Evolutionary conservation across 2,888 invertebrate genomes (phyloP).

Genomic region (Agapetus fuscipes): DNA sequence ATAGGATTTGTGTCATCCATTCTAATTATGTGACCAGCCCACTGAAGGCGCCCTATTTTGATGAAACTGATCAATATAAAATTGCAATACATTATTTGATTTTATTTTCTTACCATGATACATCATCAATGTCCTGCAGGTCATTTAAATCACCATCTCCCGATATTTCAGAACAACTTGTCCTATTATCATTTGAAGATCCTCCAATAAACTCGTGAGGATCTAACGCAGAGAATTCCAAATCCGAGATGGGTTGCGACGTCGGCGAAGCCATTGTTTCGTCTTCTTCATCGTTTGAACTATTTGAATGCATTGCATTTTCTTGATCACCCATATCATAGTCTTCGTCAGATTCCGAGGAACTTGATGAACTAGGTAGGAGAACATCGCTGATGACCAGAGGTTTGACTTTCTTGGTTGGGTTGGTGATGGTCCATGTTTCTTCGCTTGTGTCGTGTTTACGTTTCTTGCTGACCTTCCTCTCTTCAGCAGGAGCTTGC

Average conservation of each 20-base stretch:
- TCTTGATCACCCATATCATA: constrained; percentile 42
- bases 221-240: constrained; percentile 55
- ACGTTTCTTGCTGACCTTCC: constrained; percentile 39
- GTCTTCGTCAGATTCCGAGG: constrained; percentile 37
- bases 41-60: too few species aligned
- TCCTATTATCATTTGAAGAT: constrained; percentile 37
- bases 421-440: constrained; percentile 49
- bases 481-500: constrained; percentile 31
- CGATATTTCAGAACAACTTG: constrained; percentile 43
- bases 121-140: constrained; percentile 49
- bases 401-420: constrained; percentile 52
- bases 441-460: constrained; percentile 48
- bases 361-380: constrained; percentile 55
- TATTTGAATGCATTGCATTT: constrained; percentile 33
- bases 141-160: constrained; percentile 46
- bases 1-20: too few species aligned
- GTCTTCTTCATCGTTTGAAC: constrained; percentile 36
- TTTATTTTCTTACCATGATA: constrained; percentile 45
- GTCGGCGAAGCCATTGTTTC: constrained; percentile 35
- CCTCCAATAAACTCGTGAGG: constrained; percentile 45
- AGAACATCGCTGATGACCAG: constrained; percentile 47
- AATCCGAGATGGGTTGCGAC: constrained; percentile 46
- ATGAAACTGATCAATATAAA: too few species aligned
- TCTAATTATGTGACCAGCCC: too few species aligned
- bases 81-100: too few species aligned